Conservation (phyloP, 1,140 invertebrate genomes). For the Aricia agestis region DNA sequence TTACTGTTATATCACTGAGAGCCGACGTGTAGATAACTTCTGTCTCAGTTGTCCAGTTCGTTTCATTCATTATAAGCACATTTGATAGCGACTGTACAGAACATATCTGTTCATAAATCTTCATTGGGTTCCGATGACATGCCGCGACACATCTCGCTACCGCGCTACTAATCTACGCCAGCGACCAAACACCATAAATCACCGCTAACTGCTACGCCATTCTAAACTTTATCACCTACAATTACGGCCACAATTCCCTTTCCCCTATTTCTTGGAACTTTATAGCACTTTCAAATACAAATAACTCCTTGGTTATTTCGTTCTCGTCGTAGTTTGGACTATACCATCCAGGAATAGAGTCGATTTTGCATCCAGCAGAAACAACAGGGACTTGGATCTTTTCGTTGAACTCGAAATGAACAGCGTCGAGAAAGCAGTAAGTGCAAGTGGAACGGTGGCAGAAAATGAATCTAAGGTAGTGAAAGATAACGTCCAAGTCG, state of each 20-base stretch:
- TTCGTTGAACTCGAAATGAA: conserved; percentile 53
- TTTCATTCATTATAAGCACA: conserved; percentile 15
- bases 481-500: conserved; percentile 29
- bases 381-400: conserved; percentile 58
- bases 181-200: conserved; percentile 39
- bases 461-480: conserved; percentile 25
- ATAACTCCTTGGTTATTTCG: background rate
- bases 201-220: conserved; percentile 21
- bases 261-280: conserved; percentile 2
- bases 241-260: background rate
- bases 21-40: conserved; percentile 11
- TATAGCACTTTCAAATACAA: conserved; percentile 15
- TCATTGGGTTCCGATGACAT: conserved; percentile 73
- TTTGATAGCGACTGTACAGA: conserved; percentile 36
- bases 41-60: conserved; percentile 7
- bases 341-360: conserved; percentile 39
- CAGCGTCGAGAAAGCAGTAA: conserved; percentile 47
- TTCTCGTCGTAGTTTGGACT: conserved; percentile 35
- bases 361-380: conserved; percentile 35
- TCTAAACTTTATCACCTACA: conserved; percentile 26
- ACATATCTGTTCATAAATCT: conserved; percentile 70
- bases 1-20: background rate
- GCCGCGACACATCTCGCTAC: conserved; percentile 71
- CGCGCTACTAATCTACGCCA: conserved; percentile 45
- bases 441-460: background rate